phyloP scores from a whole-genome alignment of 2,797 vertebrate genomes.

The Myotis planiceps region DNA sequence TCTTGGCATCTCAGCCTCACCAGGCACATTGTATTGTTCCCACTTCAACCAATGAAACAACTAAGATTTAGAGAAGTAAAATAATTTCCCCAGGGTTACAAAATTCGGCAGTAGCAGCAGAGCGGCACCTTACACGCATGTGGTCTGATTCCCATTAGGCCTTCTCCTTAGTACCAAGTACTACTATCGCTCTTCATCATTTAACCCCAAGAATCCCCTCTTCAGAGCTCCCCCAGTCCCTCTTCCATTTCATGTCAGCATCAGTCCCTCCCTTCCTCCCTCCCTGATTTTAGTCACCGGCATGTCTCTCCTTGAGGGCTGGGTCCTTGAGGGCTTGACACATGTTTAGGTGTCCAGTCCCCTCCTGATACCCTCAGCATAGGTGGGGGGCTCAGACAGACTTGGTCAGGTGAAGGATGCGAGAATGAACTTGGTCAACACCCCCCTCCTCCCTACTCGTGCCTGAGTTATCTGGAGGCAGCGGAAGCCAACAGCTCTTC shows the following conservation, averaged over 20 bases:
- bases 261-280: neutral
- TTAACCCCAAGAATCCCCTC: accelerated
- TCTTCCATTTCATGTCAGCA: neutral
- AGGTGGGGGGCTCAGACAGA: neutral
- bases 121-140: neutral
- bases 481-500: neutral
- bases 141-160: neutral
- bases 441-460: neutral
- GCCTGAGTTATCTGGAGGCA: neutral
- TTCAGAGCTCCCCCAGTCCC: too few species aligned
- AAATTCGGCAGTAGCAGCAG: neutral
- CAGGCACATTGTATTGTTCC: neutral
- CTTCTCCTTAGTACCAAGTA: neutral
- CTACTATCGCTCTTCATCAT: neutral
- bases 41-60: neutral
- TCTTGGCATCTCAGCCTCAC: neutral
- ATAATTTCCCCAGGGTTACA: neutral
- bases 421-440: too few species aligned
- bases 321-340: neutral
- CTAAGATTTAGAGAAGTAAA: neutral
- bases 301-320: neutral
- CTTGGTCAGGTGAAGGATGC: neutral
- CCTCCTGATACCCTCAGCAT: accelerated
- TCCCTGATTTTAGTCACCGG: neutral
- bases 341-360: too few species aligned